These are phyloP conservation scores for Ruditapes philippinarum DNA, from an alignment of 1,140 invertebrate species.

Conservation along the genomic window DNA sequence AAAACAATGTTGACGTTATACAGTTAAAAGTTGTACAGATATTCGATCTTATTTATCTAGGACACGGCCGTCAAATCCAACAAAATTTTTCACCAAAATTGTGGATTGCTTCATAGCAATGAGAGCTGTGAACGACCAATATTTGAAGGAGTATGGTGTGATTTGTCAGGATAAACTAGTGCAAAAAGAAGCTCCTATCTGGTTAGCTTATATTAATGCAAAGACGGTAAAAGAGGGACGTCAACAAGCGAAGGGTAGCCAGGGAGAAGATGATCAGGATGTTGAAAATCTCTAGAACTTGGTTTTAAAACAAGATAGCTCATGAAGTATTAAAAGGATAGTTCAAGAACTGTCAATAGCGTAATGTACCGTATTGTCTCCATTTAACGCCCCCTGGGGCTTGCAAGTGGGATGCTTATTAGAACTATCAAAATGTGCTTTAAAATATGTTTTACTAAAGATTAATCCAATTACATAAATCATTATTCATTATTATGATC, in stretches of 20 bases:
- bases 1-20: slow-evolving; percentile 56
- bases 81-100: slow-evolving; percentile 62
- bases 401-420: no score
- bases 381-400: no score
- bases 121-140: slow-evolving; percentile 63
- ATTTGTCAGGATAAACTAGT: slow-evolving; percentile 67
- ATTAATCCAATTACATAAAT: no score
- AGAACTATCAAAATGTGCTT: no score
- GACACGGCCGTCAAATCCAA: neutral
- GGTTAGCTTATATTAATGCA: slow-evolving; percentile 64
- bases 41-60: slow-evolving; percentile 20
- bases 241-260: neutral
- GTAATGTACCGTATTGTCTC: no score
- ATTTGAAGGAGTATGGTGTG: slow-evolving; percentile 64
- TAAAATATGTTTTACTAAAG: no score
- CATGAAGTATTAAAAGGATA: no score
- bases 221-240: slow-evolving; percentile 41
- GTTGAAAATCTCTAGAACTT: slow-evolving; percentile 1
- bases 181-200: slow-evolving; percentile 66
- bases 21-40: slow-evolving; percentile 57
- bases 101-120: slow-evolving; percentile 66
- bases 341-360: no score
- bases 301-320: no score
- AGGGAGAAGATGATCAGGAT: neutral
- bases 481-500: no score